phyloP scores from a whole-genome alignment of 1,140 invertebrate species.

The Lysiphlebus fabarum region DNA sequence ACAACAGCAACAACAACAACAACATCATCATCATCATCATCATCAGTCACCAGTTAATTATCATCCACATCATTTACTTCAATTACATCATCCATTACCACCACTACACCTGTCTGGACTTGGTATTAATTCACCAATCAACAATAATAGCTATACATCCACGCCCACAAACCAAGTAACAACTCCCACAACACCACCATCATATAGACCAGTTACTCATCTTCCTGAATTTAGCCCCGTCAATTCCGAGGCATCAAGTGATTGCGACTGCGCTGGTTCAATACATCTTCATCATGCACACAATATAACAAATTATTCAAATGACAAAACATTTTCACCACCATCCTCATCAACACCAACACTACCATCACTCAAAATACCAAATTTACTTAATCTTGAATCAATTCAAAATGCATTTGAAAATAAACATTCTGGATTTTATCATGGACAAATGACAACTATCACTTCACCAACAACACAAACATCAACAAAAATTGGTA shows the following conservation, averaged over 20 bases:
- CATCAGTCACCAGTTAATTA: conserved; percentile 28
- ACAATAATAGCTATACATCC: conserved; percentile 20
- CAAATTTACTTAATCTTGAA: conserved; percentile 22
- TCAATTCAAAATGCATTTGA: conserved; percentile 33
- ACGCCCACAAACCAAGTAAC: conserved; percentile 23
- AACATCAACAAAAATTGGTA: conserved; percentile 49
- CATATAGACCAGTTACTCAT: conserved; percentile 24
- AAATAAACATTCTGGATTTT: conserved; percentile 23
- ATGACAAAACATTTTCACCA: conserved; percentile 13
- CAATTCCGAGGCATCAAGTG: conserved; percentile 44
- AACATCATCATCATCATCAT: conserved; percentile 25
- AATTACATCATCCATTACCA: conserved; percentile 34
- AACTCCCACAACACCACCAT: conserved; percentile 7
- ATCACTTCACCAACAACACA: conserved; percentile 36
- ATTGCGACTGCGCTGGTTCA: conserved; percentile 44
- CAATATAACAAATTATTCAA: background rate
- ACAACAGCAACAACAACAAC: conserved; percentile 5
- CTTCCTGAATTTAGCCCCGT: conserved; percentile 40
- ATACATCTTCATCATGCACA: conserved; percentile 22
- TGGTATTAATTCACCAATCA: no score
- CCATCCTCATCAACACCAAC: no score
- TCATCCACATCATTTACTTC: conserved; percentile 33
- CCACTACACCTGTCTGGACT: conserved; percentile 34
- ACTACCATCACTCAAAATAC: conserved; percentile 24
- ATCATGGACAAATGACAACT: conserved; percentile 21